phyloP scores from a whole-genome alignment of 92 coral and sea anemone species.

The Chrysogorgia sp. region DNA sequence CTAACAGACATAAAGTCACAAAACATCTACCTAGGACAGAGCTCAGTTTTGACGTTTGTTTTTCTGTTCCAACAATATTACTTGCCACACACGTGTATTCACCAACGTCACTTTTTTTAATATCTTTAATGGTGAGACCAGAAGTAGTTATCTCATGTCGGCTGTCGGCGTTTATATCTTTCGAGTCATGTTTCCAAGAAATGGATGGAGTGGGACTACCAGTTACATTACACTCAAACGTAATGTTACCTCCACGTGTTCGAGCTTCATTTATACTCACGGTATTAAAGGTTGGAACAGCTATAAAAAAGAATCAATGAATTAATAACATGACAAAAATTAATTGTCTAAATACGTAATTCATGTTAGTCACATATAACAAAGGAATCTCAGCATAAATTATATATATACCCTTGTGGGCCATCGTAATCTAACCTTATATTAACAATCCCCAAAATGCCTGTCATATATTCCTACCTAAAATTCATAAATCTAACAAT shows the following conservation, averaged over 20 bases:
- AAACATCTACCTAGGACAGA: conserved; percentile 26
- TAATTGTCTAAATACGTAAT: too few species aligned
- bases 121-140: conserved; percentile 40
- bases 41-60: neutral
- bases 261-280: neutral
- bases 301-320: neutral
- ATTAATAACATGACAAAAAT: too few species aligned
- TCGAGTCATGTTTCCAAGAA: conserved; percentile 43
- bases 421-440: too few species aligned
- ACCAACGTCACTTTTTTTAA: conserved; percentile 57
- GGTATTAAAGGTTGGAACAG: conserved; percentile 12
- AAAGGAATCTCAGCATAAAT: too few species aligned
- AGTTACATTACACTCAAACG: conserved; percentile 18
- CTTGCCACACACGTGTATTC: conserved; percentile 61
- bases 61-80: conserved; percentile 57
- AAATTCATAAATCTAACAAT: too few species aligned
- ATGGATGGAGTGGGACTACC: conserved; percentile 17
- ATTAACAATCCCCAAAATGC: too few species aligned
- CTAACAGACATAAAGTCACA: too few species aligned
- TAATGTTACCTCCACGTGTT: conserved; percentile 20
- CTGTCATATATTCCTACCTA: too few species aligned
- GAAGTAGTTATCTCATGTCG: neutral
- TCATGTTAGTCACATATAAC: too few species aligned
- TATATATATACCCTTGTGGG: too few species aligned
- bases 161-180: neutral